Percentiles rank a stretch among this genome's conserved stretches.
Conservation (phyloP, 2,113 vertebrate species). For the Clarias macrocephalus region DNA sequence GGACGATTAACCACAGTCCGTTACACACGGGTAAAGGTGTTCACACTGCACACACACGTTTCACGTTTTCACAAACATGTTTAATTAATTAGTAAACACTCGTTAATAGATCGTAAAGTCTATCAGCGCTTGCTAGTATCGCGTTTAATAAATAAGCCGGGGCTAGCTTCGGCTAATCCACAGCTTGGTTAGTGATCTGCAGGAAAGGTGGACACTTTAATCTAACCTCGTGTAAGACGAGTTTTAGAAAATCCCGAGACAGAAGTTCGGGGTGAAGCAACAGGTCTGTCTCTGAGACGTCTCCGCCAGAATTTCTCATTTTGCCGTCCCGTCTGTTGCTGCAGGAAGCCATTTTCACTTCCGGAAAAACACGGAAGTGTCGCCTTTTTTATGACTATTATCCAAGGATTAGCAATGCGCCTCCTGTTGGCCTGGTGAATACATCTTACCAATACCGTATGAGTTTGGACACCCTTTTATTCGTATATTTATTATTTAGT, state of each 20-base stretch:
- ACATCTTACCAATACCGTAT: not conserved
- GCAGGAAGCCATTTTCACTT: conserved; percentile 65
- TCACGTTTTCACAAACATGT: not conserved
- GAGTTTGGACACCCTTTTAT: no score
- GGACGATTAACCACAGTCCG: not conserved
- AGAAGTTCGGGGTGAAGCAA: conserved; percentile 75
- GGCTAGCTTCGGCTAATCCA: conserved; percentile 3
- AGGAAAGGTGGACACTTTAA: not conserved
- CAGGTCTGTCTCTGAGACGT: conserved; percentile 57
- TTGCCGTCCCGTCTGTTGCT: conserved; percentile 42
- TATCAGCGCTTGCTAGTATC: not conserved
- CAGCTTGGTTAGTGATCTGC: no score
- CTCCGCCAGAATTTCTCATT: conserved; percentile 4
- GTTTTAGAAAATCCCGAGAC: conserved; percentile 68
- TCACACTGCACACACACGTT: not conserved
- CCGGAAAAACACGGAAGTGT: conserved; percentile 27
- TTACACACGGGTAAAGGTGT: not conserved
- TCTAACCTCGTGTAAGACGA: conserved; percentile 71
- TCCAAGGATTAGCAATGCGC: not conserved
- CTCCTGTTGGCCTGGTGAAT: not conserved
- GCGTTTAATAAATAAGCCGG: not conserved
- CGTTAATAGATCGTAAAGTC: not conserved
- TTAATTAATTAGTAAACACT: not conserved
- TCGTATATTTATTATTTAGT: no score
- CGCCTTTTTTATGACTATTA: not conserved